Conservation (phyloP, 2,113 vertebrate species). For the Clarias gariepinus region DNA sequence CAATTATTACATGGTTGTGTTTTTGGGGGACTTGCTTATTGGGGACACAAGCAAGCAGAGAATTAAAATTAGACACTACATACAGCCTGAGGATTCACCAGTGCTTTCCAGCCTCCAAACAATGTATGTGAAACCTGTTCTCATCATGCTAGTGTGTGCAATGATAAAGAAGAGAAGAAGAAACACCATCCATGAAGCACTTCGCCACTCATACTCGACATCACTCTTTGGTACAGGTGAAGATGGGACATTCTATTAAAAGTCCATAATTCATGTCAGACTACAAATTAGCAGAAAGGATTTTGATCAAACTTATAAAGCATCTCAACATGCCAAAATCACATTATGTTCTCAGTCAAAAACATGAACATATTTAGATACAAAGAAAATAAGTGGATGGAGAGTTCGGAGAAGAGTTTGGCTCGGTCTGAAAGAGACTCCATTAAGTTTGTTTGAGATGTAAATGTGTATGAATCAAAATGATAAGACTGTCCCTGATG, state of each 20-base stretch:
- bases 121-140: not conserved
- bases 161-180: not conserved
- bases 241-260: not conserved
- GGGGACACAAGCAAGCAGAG: not conserved
- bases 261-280: not conserved
- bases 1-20: not conserved
- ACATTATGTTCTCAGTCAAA: no score
- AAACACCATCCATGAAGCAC: conserved; percentile 10
- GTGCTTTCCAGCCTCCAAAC: not conserved
- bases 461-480: no score
- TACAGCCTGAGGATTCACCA: not conserved
- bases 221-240: not conserved
- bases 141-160: not conserved
- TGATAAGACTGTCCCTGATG: no score
- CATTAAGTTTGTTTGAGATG: no score
- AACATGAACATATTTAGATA: no score
- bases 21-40: not conserved
- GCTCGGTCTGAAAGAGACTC: no score
- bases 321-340: no score
- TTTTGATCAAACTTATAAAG: no score
- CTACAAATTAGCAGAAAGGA: no score
- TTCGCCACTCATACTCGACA: not conserved
- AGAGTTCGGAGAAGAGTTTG: no score
- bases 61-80: not conserved
- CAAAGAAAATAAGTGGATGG: no score